Evolutionary conservation across 2,113 vertebrate species (phyloP), one percentile per base, ranked within the genome.

Genomic region (Turdus rufiventris): DNA sequence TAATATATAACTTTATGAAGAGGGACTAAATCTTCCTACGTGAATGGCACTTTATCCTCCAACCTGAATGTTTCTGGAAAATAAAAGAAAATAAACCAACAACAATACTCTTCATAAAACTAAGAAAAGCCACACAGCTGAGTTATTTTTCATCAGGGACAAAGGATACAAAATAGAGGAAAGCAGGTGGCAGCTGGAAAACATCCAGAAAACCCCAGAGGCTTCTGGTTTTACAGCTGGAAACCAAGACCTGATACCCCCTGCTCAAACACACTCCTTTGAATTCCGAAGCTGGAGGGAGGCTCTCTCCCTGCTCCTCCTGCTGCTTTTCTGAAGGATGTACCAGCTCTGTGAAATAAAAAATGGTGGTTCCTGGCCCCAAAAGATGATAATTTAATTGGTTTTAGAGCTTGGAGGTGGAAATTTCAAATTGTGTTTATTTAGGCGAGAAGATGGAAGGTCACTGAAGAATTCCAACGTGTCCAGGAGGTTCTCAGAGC

Each of bases 1-100:
- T 88, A 97, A 97, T 94, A 88, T 58, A 95, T 73, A 94, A 93
- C 71, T 86, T 95, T 40, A 92, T 79, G 88, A 95, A 95, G 87
- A 96, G 90, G 88, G 91, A 91, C 96, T 94, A 91, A 94, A 96
- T 95, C 85, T 93, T 92, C 43, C 70, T 63, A 54, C 6, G n/a
- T 76, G 94, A 94, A 43, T 67, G 78, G 72, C 86, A 85, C 61
- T 94, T 96, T 68, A 95, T 92, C 78, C 89, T 57, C 4, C 5
- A 79, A 79, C 1, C 23, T 18, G 78, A 90, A 75, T 36, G 60
- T 45, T 89, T 62, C 85, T 93, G 76, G 89, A 79, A 91, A 94
- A 93, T n/a, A 79, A 70, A 50, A 57, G 63, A 89, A 93, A 89
- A 91, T 34, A 77, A 93, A 91, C 5, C 67, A 82, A 25, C 42